These are phyloP conservation scores for Apoda limacodes DNA, from an alignment of 2,888 invertebrate genomes.

Conservation along the genomic window DNA sequence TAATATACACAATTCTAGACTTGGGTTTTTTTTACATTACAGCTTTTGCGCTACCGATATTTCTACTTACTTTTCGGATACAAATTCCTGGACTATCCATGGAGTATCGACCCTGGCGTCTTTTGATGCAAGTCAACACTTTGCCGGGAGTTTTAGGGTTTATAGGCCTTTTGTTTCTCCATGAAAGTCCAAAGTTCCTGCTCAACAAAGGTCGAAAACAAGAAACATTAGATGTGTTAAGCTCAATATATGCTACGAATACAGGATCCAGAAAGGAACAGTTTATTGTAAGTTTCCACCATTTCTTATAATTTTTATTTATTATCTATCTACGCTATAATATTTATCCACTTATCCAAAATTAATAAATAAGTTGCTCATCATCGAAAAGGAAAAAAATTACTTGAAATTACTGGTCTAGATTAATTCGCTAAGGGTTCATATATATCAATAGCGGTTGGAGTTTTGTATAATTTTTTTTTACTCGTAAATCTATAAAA, in stretches of 20 bases:
- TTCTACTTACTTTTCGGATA: constrained; percentile 36
- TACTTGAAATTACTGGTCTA: too few relatives aligned
- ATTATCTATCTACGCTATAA: too few relatives aligned
- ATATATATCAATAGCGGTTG: too few relatives aligned
- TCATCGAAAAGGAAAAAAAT: too few relatives aligned
- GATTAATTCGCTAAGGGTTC: too few relatives aligned
- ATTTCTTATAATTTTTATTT: too few relatives aligned
- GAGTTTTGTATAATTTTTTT: too few relatives aligned
- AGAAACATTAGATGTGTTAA: constrained; percentile 59
- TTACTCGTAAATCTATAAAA: too few relatives aligned
- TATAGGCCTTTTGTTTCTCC: constrained; percentile 61
- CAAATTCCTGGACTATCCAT: constrained; percentile 49
- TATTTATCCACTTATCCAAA: too few relatives aligned
- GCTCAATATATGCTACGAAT: constrained; percentile 32
- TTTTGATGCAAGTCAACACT: constrained; percentile 74
- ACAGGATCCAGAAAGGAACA: constrained; percentile 23
- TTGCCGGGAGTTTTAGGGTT: constrained; percentile 73
- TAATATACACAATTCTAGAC: too few relatives aligned
- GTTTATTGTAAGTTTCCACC: constrained; percentile 33
- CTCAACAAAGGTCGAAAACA: constrained; percentile 70
- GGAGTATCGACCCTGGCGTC: constrained; percentile 77
- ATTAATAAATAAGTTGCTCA: too few relatives aligned
- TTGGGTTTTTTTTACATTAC: too few relatives aligned
- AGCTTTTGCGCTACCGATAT: constrained; percentile 46
- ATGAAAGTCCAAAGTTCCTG: constrained; percentile 84